phyloP scores from a whole-genome alignment of 2,888 invertebrate species.

The Eilema griseolum region DNA sequence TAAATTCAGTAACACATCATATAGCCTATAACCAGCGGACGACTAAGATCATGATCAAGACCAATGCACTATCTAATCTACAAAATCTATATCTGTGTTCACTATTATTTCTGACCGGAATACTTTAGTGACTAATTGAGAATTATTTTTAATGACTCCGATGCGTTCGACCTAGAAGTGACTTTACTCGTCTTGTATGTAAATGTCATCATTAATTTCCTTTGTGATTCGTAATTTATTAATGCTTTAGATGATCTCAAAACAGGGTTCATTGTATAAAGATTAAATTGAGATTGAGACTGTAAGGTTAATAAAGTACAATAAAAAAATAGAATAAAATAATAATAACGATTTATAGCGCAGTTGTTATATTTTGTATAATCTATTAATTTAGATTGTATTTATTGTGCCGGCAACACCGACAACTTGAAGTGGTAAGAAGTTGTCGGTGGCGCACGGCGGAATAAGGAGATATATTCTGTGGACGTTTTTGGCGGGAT shows the following conservation, averaged over 20 bases:
- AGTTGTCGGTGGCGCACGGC: too few relatives aligned
- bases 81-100: not conserved
- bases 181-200: not conserved
- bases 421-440: too few relatives aligned
- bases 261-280: not conserved
- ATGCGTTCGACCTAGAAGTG: conserved; percentile 1
- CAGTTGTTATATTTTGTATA: too few relatives aligned
- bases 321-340: not conserved
- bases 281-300: not conserved
- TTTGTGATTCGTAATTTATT: not conserved
- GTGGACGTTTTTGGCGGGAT: too few relatives aligned
- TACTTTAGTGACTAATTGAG: not conserved
- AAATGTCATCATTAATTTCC: conserved; percentile 31
- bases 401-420: too few relatives aligned
- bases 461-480: too few relatives aligned
- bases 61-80: not conserved
- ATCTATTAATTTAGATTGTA: too few relatives aligned
- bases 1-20: too few relatives aligned
- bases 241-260: not conserved
- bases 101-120: not conserved
- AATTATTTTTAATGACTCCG: not conserved
- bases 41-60: too few relatives aligned
- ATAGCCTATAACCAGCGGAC: too few relatives aligned
- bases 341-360: not conserved
- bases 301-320: not conserved